These are phyloP conservation scores for Leguminivora glycinivorella DNA, from an alignment of 1,140 invertebrate species.

Conservation along the genomic window DNA sequence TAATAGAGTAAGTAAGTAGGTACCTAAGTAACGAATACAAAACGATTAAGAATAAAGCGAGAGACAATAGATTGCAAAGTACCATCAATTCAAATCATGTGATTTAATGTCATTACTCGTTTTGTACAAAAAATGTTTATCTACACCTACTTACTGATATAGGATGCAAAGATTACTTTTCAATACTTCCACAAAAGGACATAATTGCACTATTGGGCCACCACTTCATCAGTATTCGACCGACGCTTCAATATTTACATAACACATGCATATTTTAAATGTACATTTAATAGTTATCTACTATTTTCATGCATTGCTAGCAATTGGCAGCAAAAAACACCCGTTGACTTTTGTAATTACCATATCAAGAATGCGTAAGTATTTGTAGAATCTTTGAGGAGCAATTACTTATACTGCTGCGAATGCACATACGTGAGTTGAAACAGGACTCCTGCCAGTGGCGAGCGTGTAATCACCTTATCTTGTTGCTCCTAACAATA, in stretches of 20 bases:
- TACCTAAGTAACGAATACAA: too few species aligned
- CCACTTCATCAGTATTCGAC: background rate
- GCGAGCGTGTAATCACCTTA: background rate
- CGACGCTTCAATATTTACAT: background rate
- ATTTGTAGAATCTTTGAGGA: background rate
- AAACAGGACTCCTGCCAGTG: slow-evolving; percentile 2
- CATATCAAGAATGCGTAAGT: background rate
- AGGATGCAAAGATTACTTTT: background rate
- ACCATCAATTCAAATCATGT: too few species aligned
- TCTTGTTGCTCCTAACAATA: background rate
- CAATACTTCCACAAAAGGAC: background rate
- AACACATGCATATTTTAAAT: background rate
- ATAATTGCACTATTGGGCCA: background rate
- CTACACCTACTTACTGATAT: too few species aligned
- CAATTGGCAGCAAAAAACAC: background rate
- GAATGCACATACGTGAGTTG: background rate
- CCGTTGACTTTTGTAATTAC: background rate
- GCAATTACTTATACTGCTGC: slow-evolving; percentile 4
- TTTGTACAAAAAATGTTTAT: background rate
- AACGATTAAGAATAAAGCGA: too few species aligned
- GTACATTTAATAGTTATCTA: background rate
- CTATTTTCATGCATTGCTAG: slow-evolving; percentile 4
- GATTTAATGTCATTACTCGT: too few species aligned
- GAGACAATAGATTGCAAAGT: too few species aligned
- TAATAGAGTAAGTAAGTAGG: too few species aligned